Percentiles rank a stretch among this genome's conserved stretches.
phyloP scores from a whole-genome alignment of 2,113 vertebrate species.

The Zonotrichia leucophrys region DNA sequence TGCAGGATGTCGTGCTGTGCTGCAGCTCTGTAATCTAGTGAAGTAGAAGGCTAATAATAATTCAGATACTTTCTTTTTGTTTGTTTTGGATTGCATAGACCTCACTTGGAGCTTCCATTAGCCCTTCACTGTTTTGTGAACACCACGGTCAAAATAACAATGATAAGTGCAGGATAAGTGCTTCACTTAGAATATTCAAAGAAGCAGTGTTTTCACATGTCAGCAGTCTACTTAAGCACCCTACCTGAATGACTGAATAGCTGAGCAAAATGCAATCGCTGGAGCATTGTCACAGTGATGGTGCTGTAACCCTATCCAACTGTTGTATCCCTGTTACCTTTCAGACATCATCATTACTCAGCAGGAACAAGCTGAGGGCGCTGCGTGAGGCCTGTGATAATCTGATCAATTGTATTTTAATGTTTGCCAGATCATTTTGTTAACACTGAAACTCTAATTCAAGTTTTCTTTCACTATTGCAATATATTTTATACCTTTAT shows the following conservation, averaged over 20 bases:
- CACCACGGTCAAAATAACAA: constrained; percentile 34
- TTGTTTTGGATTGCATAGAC: constrained; percentile 5
- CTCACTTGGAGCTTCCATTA: constrained; percentile 51
- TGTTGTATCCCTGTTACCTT: constrained; percentile 36
- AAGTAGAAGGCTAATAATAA: constrained; percentile 25
- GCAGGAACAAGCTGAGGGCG: constrained; percentile 11
- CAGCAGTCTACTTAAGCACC: constrained; percentile 54
- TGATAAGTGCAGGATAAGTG: constrained; percentile 43
- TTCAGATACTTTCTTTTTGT: constrained; percentile 15
- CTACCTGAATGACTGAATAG: constrained; percentile 66
- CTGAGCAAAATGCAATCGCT: constrained; percentile 44
- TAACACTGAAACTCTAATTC: constrained; percentile 33
- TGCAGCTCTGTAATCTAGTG: not conserved
- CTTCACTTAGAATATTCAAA: constrained; percentile 50
- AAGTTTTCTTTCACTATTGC: not conserved
- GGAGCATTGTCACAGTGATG: constrained; percentile 44
- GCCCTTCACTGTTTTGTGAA: constrained; percentile 33
- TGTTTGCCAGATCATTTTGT: constrained; percentile 43
- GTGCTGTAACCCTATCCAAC: constrained; percentile 44
- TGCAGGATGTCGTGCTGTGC: not conserved
- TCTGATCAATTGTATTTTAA: constrained; percentile 50
- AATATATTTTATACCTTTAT: not conserved
- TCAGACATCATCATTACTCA: constrained; percentile 63
- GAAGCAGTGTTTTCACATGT: constrained; percentile 30
- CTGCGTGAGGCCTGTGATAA: not conserved